Evolutionary conservation across 1,140 invertebrate genomes (phyloP), one percentile per base, ranked within the genome.

Genomic region (Pogonus chalceus): DNA sequence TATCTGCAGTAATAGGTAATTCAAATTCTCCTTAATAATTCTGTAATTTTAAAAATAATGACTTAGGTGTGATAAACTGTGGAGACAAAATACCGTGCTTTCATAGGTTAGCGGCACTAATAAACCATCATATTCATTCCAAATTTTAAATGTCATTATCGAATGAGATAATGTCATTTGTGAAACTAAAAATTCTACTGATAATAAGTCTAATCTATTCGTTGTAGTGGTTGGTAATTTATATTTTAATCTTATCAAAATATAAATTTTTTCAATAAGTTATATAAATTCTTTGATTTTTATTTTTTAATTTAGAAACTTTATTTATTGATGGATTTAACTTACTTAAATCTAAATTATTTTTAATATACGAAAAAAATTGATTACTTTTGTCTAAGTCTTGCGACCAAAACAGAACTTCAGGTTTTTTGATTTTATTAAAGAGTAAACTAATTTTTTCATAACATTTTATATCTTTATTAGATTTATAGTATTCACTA

Each of bases 341-440:
- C 1, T 10, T n/a, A 16, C 10, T 7, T 26, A 35, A 31, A 51
- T 51, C 49, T 4, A 22, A 31, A 26, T 26, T 51, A n/a, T 21
- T 1, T 9, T 14, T 16, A 2, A 51, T 10, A 31, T 31, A 31
- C 22, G 2, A n/a, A 24, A 20, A 4, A 31, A 16, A 49, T 12
- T n/a, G 24, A 22, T 54, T 54, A 18, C 4, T 20, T n/a, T 26
- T n/a, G 37, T 43, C 35, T 20, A 52, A 20, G 20, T 54, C 39
- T 16, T 49, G 46, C 14, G 43, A 31, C n/a, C 4, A 54, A 2
- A 54, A 2, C 24, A 49, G 23, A 0, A 39, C 35, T 14, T 48
- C 23, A 1, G 39, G 21, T 22, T 14, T n/a, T 49, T 20, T 54
- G 23, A 12, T 0, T 31, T 31, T 31, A 7, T 10, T 1, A 16